Conservation (phyloP, 2,113 vertebrate genomes). For the Salvelinus alpinus region DNA sequence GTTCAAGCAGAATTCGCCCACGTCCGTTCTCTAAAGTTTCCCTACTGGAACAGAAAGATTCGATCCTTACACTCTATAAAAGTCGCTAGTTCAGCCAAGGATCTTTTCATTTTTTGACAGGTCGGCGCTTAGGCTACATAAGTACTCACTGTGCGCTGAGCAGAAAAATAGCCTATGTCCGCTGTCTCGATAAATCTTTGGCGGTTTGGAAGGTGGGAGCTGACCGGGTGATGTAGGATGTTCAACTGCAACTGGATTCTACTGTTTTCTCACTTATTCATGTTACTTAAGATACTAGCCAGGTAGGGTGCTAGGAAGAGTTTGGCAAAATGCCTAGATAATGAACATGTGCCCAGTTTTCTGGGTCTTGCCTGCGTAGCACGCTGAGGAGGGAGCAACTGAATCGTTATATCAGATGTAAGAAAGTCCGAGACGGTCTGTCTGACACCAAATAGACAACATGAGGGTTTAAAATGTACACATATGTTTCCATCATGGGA, state of each 20-base stretch:
- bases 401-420: background rate
- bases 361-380: constrained; percentile 60
- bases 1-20: constrained; percentile 4
- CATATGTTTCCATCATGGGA: background rate
- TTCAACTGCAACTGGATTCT: constrained; percentile 59
- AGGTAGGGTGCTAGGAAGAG: constrained; percentile 81
- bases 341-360: constrained; percentile 74
- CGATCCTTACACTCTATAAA: constrained; percentile 1
- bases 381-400: constrained; percentile 35
- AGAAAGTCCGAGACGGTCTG: background rate
- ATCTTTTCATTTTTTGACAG: constrained; percentile 14
- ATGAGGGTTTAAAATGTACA: background rate
- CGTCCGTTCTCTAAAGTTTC: background rate
- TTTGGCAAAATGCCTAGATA: constrained; percentile 84
- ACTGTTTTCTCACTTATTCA: constrained; percentile 71
- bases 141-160: constrained; percentile 43
- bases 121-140: constrained; percentile 9
- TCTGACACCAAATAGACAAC: background rate
- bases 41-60: constrained; percentile 26
- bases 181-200: constrained; percentile 48
- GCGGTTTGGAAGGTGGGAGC: constrained; percentile 62
- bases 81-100: constrained; percentile 6
- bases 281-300: constrained; percentile 80
- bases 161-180: constrained; percentile 36
- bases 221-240: constrained; percentile 71